Evolutionary conservation across 2,888 invertebrate genomes (phyloP).

Genomic region (Nomada fabriciana): DNA sequence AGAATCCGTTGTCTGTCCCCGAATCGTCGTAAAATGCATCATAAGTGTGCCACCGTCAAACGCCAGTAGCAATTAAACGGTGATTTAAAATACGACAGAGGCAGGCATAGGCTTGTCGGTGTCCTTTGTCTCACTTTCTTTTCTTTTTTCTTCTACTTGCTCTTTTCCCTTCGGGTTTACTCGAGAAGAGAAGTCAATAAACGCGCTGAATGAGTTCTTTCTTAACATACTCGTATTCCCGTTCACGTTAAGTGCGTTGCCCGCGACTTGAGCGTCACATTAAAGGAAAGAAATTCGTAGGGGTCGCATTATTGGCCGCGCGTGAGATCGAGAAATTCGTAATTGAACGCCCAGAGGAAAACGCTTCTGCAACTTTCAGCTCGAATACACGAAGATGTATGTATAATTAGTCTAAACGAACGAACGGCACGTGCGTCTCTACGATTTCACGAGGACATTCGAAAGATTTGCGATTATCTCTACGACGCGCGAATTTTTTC

Average conservation of each 20-base stretch:
- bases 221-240: background rate
- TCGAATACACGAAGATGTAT: slow-evolving; percentile 24
- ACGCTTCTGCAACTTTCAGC: background rate
- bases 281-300: slow-evolving; percentile 68
- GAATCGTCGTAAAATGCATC: slow-evolving; percentile 69
- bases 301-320: slow-evolving; percentile 36
- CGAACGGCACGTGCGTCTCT: slow-evolving; percentile 18
- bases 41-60: slow-evolving; percentile 45
- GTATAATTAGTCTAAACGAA: slow-evolving; percentile 17
- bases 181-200: slow-evolving; percentile 26
- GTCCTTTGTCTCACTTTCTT: background rate
- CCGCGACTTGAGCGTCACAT: slow-evolving; percentile 56
- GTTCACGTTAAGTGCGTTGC: slow-evolving; percentile 61
- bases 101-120: no score
- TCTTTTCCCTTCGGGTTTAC: background rate
- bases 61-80: slow-evolving; percentile 50
- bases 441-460: slow-evolving; percentile 54
- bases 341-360: slow-evolving; percentile 35
- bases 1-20: slow-evolving; percentile 33
- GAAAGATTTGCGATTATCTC: slow-evolving; percentile 26
- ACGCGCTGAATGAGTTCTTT: slow-evolving; percentile 11
- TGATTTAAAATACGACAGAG: slow-evolving; percentile 28
- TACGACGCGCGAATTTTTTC: slow-evolving; percentile 28
- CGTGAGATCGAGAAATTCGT: slow-evolving; percentile 19
- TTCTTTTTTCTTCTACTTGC: background rate